Evolutionary conservation across 2,888 invertebrate genomes (phyloP).

Genomic region (Acheta domesticus): DNA sequence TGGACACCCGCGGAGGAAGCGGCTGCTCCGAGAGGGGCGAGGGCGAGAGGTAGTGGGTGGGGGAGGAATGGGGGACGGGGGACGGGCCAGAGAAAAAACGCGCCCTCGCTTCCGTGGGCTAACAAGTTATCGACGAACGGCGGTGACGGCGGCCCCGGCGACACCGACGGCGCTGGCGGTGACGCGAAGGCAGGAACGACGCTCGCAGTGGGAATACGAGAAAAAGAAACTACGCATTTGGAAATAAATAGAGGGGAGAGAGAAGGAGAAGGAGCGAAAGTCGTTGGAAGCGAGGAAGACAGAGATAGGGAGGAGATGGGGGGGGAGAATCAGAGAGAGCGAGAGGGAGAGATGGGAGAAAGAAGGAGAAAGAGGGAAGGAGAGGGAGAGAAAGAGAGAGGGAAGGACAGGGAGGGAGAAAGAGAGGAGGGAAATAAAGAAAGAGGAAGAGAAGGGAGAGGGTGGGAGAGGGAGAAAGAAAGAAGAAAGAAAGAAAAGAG

Average conservation of each 20-base stretch:
- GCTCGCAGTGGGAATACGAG: not conserved
- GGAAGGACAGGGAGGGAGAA: not conserved
- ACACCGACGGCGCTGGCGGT: too few relatives aligned
- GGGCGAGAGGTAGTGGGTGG: not conserved
- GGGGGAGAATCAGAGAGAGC: too few relatives aligned
- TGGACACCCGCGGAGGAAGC: not conserved
- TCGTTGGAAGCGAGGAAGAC: too few relatives aligned
- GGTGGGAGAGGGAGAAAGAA: too few relatives aligned
- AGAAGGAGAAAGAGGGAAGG: not conserved
- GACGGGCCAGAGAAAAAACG: not conserved
- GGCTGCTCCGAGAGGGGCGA: not conserved
- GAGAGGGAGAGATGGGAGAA: too few relatives aligned
- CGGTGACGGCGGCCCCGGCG: not conserved
- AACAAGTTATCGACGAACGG: slow-evolving; percentile 18
- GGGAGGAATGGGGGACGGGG: not conserved
- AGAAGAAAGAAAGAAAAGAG: too few relatives aligned
- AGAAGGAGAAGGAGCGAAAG: too few relatives aligned
- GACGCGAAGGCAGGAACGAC: too few relatives aligned
- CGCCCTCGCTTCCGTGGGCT: not conserved
- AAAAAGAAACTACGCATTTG: not conserved
- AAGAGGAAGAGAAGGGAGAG: too few relatives aligned
- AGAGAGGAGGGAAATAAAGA: too few relatives aligned
- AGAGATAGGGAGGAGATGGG: too few relatives aligned
- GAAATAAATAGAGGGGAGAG: not conserved
- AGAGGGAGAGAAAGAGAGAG: not conserved